Conservation (phyloP, 2,797 vertebrate genomes). For the Eulemur mongoz region DNA sequence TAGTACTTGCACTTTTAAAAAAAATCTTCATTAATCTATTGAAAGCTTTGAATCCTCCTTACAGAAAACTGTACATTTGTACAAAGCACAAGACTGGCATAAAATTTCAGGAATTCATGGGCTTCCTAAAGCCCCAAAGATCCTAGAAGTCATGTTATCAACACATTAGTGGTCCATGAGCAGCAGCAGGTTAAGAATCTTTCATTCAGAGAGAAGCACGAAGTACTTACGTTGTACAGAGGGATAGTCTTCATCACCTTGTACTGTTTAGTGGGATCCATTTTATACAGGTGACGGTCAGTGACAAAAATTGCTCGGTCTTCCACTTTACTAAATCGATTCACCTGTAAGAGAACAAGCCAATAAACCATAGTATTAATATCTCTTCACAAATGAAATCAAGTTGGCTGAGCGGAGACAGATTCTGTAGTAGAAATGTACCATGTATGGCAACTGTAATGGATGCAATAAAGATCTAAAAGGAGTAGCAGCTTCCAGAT, state of each 20-base stretch:
- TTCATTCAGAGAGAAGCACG: neutral
- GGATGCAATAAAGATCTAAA: neutral
- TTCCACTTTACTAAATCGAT: slow-evolving; percentile 96
- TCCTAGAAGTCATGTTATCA: neutral
- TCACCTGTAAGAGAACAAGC: slow-evolving; percentile 88
- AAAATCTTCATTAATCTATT: neutral
- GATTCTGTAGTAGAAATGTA: neutral
- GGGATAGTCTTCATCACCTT: slow-evolving; percentile 98
- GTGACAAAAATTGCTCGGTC: slow-evolving; percentile 96
- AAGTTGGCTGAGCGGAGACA: neutral
- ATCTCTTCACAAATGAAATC: neutral
- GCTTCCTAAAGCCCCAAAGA: neutral
- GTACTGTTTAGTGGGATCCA: slow-evolving; percentile 97
- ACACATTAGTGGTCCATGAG: neutral
- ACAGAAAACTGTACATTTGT: neutral
- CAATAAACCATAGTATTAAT: neutral
- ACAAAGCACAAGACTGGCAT: neutral
- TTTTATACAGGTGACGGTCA: slow-evolving; percentile 98
- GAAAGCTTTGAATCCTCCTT: neutral
- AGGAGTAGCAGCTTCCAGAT: neutral
- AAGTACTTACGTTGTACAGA: slow-evolving; percentile 93
- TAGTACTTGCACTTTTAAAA: neutral
- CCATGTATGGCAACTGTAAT: neutral
- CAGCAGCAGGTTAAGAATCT: too few relatives aligned
- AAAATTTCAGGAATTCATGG: neutral